Base-by-base conservation (phyloP, 2,888 invertebrate species). In the Dendrolimus pini region DNA sequence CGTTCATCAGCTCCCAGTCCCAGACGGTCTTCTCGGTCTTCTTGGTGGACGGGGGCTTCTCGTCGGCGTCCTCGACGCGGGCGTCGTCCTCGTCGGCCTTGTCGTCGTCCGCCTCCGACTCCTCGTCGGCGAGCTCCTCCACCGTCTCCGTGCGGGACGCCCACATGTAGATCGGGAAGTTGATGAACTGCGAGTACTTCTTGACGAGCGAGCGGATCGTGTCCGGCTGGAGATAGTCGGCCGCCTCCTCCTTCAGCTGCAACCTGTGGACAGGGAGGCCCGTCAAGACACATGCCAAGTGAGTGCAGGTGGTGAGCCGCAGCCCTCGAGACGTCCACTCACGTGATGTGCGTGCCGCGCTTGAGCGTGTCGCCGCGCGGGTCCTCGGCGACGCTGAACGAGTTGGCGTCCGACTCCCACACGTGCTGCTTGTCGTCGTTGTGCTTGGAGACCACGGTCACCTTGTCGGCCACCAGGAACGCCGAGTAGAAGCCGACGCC, bases 401-500 rank as follows among this genome's bases (percentile, higher is more conserved):
- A 93, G 67, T 90, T 91, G 41, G 99, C 97, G 91, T 99, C 99
- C 0, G 98, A 98, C 85, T 99, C 98, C 99, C 99, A 99, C 72
- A 99, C 95, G 89, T 98, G 95, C 84, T 99, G 99, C 63, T 93
- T 93, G 81, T 98, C 98, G 70, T 95, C 95, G 82, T 98, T 98
- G 87, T 98, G 94, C 85, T 99, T 99, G 10, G 98, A 96, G 1
- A 96, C 97, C 1, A 99, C 99, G 56, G 98, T 94, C 55, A 99
- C 99, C 72, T 94, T 94, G 84, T 99, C 98, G 41, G 99, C 98
- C 60, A 99, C 99, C 80, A 98, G 93, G 92, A 99, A 99, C 2
- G 98, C 95, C 0, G 99, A 99, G 89, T 99, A 99, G 92, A 99
- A 99, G 61, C 99, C 99, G 67, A 99, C 99, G 80, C 99, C 99